These are phyloP conservation scores for Meandrina meandrites DNA, from an alignment of 92 coral and sea anemone species.

Conservation along the genomic window DNA sequence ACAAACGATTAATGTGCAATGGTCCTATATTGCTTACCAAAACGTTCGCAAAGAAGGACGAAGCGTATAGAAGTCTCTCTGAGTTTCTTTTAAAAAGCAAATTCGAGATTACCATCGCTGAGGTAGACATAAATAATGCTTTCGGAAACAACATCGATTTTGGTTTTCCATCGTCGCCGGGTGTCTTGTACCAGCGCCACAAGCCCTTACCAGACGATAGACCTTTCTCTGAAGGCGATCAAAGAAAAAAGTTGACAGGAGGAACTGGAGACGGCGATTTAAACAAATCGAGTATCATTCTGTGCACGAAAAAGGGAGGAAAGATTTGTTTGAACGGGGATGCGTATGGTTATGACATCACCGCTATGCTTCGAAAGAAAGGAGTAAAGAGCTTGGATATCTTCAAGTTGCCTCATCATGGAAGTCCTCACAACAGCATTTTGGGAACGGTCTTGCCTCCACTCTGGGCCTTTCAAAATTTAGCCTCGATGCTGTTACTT, in stretches of 20 bases:
- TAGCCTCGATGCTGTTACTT: slow-evolving; percentile 24
- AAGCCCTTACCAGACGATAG: not conserved
- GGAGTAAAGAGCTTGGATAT: not conserved
- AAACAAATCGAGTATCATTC: slow-evolving; percentile 33
- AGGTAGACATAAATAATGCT: slow-evolving; percentile 22
- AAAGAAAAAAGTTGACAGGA: slow-evolving; percentile 4
- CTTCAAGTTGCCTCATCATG: slow-evolving; percentile 36
- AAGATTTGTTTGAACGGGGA: slow-evolving; percentile 28
- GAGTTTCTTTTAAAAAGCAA: slow-evolving; percentile 3
- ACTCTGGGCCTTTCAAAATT: slow-evolving; percentile 13
- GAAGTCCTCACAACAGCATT: slow-evolving; percentile 25
- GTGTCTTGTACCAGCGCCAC: slow-evolving; percentile 17
- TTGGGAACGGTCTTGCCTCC: slow-evolving; percentile 28
- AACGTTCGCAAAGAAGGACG: not conserved
- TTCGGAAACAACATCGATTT: slow-evolving; percentile 12
- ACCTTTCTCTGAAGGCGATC: not conserved
- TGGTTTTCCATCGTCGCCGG: slow-evolving; percentile 8
- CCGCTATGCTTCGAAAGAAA: slow-evolving; percentile 1
- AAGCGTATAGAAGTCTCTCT: slow-evolving; percentile 18
- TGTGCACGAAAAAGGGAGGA: slow-evolving; percentile 10
- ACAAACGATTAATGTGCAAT: slow-evolving; percentile 15
- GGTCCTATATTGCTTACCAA: slow-evolving; percentile 23
- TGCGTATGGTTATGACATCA: slow-evolving; percentile 23
- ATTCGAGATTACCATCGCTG: not conserved
- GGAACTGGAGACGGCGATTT: not conserved